These are phyloP conservation scores for Batillaria attramentaria DNA, from an alignment of 1,140 invertebrate species.

Conservation along the genomic window DNA sequence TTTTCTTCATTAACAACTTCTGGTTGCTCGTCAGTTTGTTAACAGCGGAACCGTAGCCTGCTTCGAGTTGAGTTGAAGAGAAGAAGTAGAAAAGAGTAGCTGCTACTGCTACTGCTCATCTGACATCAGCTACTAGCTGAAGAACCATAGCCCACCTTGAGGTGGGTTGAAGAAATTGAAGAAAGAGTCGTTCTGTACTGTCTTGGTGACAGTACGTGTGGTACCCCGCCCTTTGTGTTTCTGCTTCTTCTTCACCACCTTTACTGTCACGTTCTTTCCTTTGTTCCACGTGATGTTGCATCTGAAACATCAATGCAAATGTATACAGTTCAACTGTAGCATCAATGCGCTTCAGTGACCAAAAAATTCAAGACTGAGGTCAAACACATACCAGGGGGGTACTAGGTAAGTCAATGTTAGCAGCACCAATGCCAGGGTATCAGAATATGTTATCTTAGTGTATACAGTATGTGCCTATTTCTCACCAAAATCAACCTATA, in stretches of 20 bases:
- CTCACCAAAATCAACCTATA: no score
- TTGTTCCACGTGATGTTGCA: slow-evolving; percentile 95
- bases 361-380: not conserved
- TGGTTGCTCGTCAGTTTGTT: no score
- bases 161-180: slow-evolving; percentile 99
- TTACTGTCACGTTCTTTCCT: slow-evolving; percentile 97
- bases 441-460: no score
- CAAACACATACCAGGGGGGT: not conserved
- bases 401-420: not conserved
- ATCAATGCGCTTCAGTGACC: not conserved
- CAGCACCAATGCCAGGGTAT: no score
- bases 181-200: slow-evolving; percentile 89
- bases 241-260: slow-evolving; percentile 98
- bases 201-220: slow-evolving; percentile 94
- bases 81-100: no score
- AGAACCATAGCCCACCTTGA: no score
- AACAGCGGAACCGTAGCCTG: no score
- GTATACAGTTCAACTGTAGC: not conserved
- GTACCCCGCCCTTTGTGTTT: slow-evolving; percentile 96
- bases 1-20: no score
- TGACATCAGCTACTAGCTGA: no score
- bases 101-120: no score
- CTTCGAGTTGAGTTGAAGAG: no score
- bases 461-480: no score
- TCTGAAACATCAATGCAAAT: slow-evolving; percentile 42